These are phyloP conservation scores for Frankliniella fusca DNA, from an alignment of 2,888 invertebrate species.

Conservation along the genomic window DNA sequence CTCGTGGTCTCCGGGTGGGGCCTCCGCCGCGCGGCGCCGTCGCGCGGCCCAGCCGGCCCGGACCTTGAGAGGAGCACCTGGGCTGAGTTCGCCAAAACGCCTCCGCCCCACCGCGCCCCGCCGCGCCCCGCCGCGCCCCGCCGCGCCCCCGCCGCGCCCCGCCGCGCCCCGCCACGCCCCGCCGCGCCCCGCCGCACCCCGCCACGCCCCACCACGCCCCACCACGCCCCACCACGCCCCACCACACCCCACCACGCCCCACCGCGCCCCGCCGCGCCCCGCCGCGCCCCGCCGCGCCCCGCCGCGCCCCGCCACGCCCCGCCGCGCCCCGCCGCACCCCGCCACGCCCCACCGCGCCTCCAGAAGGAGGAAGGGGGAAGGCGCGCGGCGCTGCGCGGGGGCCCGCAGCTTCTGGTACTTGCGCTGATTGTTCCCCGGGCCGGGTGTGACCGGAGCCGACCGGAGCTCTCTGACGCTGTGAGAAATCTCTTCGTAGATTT, in stretches of 20 bases:
- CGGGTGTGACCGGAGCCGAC: too few relatives aligned
- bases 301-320: too few relatives aligned
- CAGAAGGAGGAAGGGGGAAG: too few relatives aligned
- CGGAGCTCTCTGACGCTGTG: too few relatives aligned
- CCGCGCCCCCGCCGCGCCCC: not conserved
- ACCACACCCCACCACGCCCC: not conserved
- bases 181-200: too few relatives aligned
- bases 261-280: not conserved
- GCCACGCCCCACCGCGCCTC: too few relatives aligned
- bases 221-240: not conserved
- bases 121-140: not conserved
- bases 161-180: not conserved
- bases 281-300: not conserved
- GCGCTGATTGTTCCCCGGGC: too few relatives aligned
- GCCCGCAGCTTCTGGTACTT: too few relatives aligned
- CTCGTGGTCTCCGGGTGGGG: not conserved
- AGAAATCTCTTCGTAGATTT: too few relatives aligned
- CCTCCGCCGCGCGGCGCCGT: not conserved
- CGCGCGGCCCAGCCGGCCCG: not conserved
- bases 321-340: not conserved
- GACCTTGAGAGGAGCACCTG: not conserved
- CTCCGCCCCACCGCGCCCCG: not conserved
- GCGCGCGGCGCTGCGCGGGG: too few relatives aligned
- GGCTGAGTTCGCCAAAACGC: not conserved
- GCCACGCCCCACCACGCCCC: too few relatives aligned